Conservation (phyloP, 2,888 invertebrate genomes). For the Scaptomyza flava region DNA sequence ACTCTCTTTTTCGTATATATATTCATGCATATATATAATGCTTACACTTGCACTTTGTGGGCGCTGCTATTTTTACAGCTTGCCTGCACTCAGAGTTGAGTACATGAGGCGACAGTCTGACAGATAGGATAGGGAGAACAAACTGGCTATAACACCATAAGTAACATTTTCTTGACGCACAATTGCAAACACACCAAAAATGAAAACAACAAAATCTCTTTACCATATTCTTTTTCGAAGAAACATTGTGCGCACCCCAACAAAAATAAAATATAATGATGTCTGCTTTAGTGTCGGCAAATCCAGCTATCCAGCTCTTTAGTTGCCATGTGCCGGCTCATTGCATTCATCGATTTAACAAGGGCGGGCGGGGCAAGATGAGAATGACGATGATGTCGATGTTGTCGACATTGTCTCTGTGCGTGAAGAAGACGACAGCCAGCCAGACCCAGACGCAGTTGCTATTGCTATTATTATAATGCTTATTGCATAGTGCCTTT, state of each 20-base stretch:
- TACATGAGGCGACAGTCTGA: slow-evolving; percentile 19
- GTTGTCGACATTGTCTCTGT: slow-evolving; percentile 60
- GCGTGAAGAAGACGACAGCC: slow-evolving; percentile 44
- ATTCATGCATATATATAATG: slow-evolving; percentile 3
- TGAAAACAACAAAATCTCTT: slow-evolving; percentile 21
- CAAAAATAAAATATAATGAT: slow-evolving; percentile 42
- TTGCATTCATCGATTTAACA: slow-evolving; percentile 73
- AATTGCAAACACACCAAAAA: slow-evolving; percentile 51
- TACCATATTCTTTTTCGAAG: slow-evolving; percentile 40
- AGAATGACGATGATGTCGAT: slow-evolving; percentile 14
- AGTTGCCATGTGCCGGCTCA: slow-evolving; percentile 52
- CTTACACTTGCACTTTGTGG: slow-evolving; percentile 35
- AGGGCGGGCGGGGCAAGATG: slow-evolving; percentile 8
- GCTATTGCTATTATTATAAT: slow-evolving; percentile 30
- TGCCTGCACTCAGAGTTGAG: slow-evolving; percentile 51
- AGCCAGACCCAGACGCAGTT: slow-evolving; percentile 36
- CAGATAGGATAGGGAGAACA: slow-evolving; percentile 15
- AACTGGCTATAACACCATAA: slow-evolving; percentile 51
- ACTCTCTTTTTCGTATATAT: slow-evolving; percentile 3
- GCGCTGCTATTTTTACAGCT: slow-evolving; percentile 57
- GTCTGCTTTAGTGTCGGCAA: slow-evolving; percentile 18
- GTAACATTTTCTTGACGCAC: slow-evolving; percentile 68
- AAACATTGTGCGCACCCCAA: slow-evolving; percentile 28
- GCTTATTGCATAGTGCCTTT: slow-evolving; percentile 26
- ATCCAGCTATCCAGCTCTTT: slow-evolving; percentile 14